Evolutionary conservation across 2,113 vertebrate genomes (phyloP).

Genomic region (Aix galericulata): DNA sequence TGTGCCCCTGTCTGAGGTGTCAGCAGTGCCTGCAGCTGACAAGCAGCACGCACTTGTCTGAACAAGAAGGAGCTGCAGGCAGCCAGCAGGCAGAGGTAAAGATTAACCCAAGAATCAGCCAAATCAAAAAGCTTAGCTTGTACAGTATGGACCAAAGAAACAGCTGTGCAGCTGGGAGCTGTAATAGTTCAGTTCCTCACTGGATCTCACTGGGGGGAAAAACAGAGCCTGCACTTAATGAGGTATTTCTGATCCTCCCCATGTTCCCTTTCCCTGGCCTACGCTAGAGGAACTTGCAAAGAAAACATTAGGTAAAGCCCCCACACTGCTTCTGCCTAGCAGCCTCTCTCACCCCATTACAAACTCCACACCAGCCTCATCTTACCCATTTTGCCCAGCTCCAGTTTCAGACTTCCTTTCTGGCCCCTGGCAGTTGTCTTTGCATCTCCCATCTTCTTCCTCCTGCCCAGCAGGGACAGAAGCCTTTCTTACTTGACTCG

Average conservation of each 20-base stretch:
- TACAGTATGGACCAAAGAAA: background rate
- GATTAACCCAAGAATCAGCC: background rate
- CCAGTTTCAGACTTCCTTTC: background rate
- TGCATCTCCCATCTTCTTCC: background rate
- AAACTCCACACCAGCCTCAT: background rate
- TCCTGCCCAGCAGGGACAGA: background rate
- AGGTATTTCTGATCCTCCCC: background rate
- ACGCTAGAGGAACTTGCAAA: background rate
- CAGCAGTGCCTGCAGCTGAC: background rate
- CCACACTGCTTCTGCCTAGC: background rate
- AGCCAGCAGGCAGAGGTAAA: background rate
- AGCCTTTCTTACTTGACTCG: background rate
- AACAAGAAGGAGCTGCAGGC: background rate
- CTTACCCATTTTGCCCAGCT: background rate
- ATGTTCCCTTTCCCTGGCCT: background rate
- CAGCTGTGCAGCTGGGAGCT: background rate
- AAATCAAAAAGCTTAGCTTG: background rate
- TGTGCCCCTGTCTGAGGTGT: background rate
- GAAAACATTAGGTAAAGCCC: background rate
- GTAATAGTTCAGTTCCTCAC: background rate
- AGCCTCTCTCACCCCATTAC: background rate
- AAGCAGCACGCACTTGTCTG: background rate
- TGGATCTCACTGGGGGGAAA: background rate
- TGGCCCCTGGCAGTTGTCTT: background rate
- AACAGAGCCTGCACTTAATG: background rate